Evolutionary conservation across 2,888 invertebrate species (phyloP), one percentile per base, ranked within the genome.

Genomic region (Oxytorus armatus): DNA sequence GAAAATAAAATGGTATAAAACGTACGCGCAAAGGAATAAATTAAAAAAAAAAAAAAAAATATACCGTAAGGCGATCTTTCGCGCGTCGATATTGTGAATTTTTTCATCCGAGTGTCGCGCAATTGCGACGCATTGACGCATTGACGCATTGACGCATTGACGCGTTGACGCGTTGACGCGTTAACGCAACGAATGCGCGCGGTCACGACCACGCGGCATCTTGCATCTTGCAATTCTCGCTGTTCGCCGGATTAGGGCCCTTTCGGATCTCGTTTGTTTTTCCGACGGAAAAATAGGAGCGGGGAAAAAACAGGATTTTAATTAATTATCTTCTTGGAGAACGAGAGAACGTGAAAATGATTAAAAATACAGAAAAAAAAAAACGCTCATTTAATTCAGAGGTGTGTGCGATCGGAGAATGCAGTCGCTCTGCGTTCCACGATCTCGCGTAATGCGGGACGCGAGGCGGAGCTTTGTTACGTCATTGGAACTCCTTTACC

Each of bases 391-490:
- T 55, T 29, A 18, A 55, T 44, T 55, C 44, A 14, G 21, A 39
- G 49, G 36, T 39, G 53, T 49, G 44, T 44, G 16, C 18, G n/a
- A n/a, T 65, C 7, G 65, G 25, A 29, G 21, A 47, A 49, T 39
- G 57, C 70, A 18, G 47, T 8, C 11, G 39, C 47, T n/a, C n/a
- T 36, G 42, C 72, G 70, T 77, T 77, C 77, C 77, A 21, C 5
- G 72, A 66, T 77, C 57, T 77, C 72, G 72, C 51, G 65, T 72
- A 77, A 72, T 51, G 57, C 72, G 29, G 65, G 51, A 77, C 63
- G 63, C 57, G 77, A 44, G 53, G 16, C 39, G 29, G 39, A 65
- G 29, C 25, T 42, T 47, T 55, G 70, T 72, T 66, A 72, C 66
- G 72, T 72, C 72, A 77, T 57, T 33, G 61, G 65, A 39, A n/a